Evolutionary conservation across 2,888 invertebrate genomes (phyloP).

Genomic region (Gari tellinella): DNA sequence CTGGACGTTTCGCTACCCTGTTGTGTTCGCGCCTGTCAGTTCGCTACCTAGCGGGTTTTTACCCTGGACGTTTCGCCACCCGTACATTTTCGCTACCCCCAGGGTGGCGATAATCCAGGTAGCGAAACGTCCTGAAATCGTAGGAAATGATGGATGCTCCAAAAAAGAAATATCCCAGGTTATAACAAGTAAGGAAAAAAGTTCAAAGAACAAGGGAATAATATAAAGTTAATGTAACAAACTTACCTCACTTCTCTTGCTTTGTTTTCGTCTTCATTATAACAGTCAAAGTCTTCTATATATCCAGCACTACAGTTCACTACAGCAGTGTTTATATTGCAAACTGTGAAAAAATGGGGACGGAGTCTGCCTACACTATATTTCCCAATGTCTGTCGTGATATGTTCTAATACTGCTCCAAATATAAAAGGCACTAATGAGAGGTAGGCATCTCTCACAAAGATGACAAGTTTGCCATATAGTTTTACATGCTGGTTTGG

Average conservation of each 20-base stretch:
- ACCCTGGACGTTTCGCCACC: too few species aligned
- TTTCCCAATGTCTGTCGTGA: constrained; percentile 96
- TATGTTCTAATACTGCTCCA: constrained; percentile 93
- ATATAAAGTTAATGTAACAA: not conserved
- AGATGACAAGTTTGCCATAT: constrained; percentile 89
- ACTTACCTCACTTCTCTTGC: constrained; percentile 75
- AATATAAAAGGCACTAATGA: constrained; percentile 88
- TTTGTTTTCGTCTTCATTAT: constrained; percentile 52
- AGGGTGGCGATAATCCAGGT: too few species aligned
- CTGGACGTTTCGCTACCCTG: too few species aligned
- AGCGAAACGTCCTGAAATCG: too few species aligned
- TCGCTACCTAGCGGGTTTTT: too few species aligned
- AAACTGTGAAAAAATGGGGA: constrained; percentile 97
- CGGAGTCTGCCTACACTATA: constrained; percentile 96
- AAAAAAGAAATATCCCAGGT: too few species aligned
- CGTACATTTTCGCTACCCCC: too few species aligned
- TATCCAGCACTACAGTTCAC: constrained; percentile 62
- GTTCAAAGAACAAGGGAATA: too few species aligned
- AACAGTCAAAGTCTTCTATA: constrained; percentile 71
- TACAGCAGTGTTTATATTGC: constrained; percentile 87
- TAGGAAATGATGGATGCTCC: too few species aligned
- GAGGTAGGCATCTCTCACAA: constrained; percentile 44
- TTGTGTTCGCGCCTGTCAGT: too few species aligned
- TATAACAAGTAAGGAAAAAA: too few species aligned
- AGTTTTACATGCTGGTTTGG: too few species aligned